phyloP scores from a whole-genome alignment of 2,797 vertebrate genomes.

The Dipus sagitta region DNA sequence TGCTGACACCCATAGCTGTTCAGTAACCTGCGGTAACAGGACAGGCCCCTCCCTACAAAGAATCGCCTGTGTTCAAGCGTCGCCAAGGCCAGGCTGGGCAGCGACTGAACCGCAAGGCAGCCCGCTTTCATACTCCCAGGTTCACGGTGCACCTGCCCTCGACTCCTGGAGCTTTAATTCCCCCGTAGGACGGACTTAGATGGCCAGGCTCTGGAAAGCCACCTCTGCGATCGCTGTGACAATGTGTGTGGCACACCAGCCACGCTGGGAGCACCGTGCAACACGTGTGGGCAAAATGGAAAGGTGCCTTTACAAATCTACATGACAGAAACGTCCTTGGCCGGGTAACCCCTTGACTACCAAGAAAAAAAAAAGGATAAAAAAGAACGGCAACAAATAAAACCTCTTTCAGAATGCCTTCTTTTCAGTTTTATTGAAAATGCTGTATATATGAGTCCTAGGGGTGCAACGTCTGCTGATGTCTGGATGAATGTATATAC shows the following conservation, averaged over 20 bases:
- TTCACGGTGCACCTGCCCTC: background rate
- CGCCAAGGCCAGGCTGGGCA: background rate
- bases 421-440: too few relatives aligned
- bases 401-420: background rate
- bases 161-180: fast-evolving
- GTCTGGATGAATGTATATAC: too few relatives aligned
- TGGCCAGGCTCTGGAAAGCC: too few relatives aligned
- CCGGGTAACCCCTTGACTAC: background rate
- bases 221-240: background rate
- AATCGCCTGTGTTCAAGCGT: too few relatives aligned
- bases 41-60: background rate
- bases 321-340: fast-evolving
- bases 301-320: background rate
- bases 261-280: too few relatives aligned
- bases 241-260: background rate
- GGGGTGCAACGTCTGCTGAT: too few relatives aligned
- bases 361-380: background rate
- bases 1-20: background rate
- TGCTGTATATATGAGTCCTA: background rate
- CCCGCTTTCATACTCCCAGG: too few relatives aligned
- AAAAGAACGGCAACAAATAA: background rate
- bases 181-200: background rate
- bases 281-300: background rate
- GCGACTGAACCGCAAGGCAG: too few relatives aligned
- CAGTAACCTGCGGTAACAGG: background rate